Conservation (phyloP, 2,797 vertebrate genomes). For the Epinephelus malabaricus region DNA sequence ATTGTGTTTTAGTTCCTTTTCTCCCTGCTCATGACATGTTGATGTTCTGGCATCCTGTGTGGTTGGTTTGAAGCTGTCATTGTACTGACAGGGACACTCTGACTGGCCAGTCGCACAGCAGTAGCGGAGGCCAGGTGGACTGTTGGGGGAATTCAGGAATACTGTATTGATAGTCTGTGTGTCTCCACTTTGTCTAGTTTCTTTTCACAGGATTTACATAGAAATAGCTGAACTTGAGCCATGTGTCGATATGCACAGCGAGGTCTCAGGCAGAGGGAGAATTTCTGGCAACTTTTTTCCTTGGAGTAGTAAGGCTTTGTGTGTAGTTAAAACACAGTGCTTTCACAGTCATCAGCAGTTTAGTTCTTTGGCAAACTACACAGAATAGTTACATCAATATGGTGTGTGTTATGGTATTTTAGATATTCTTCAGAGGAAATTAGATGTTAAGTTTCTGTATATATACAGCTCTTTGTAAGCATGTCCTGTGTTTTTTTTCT, state of each 20-base stretch:
- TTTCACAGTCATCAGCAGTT: constrained; percentile 32
- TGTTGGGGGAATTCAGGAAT: constrained; percentile 38
- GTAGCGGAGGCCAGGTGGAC: constrained; percentile 62
- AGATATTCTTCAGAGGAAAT: not conserved
- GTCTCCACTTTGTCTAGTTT: constrained; percentile 48
- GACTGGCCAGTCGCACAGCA: constrained; percentile 56
- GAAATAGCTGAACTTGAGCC: constrained; percentile 49
- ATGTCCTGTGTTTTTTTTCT: constrained; percentile 17
- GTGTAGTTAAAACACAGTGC: not conserved
- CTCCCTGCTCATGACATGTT: constrained; percentile 81
- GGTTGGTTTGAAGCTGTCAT: constrained; percentile 70
- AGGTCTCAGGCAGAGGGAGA: constrained; percentile 6
- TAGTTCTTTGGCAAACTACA: not conserved
- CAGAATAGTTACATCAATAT: not conserved
- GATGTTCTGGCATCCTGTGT: constrained; percentile 82
- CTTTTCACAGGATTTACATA: constrained; percentile 45
- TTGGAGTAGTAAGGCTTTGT: not conserved
- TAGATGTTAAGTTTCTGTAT: not conserved
- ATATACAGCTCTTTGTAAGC: not conserved
- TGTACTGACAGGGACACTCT: constrained; percentile 64
- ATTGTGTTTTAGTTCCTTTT: constrained; percentile 76
- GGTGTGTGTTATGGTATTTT: not conserved
- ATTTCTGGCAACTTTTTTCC: constrained; percentile 25
- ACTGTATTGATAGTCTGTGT: constrained; percentile 45
- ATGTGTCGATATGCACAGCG: constrained; percentile 43